These are phyloP conservation scores for Chrysopilus asiliformis DNA, from an alignment of 2,888 invertebrate genomes.

Conservation along the genomic window DNA sequence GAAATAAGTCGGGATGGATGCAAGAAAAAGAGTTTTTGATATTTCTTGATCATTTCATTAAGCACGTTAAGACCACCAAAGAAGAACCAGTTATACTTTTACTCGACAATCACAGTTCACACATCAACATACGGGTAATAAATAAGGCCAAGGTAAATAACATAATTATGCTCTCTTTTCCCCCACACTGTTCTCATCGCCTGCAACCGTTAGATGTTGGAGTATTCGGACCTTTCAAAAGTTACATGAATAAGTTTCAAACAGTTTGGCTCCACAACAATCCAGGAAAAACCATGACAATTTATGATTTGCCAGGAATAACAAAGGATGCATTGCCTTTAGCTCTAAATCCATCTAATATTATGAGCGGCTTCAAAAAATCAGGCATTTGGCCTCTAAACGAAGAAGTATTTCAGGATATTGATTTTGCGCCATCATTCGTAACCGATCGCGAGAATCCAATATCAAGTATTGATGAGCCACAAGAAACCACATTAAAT, in stretches of 20 bases:
- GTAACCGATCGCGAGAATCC: slow-evolving; percentile 2
- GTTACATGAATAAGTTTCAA: slow-evolving; percentile 17
- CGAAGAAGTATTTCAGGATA: background rate
- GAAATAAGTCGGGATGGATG: slow-evolving; percentile 20
- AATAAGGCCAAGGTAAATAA: slow-evolving; percentile 13
- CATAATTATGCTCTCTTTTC: slow-evolving; percentile 11
- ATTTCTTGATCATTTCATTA: slow-evolving; percentile 16
- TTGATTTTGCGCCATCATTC: slow-evolving; percentile 2
- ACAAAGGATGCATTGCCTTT: slow-evolving; percentile 1
- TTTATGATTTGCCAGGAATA: slow-evolving; percentile 22
- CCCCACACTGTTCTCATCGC: slow-evolving; percentile 11
- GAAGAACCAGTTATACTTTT: slow-evolving; percentile 9
- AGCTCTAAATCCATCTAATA: slow-evolving; percentile 7
- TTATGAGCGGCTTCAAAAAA: slow-evolving; percentile 7
- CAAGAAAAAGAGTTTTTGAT: slow-evolving; percentile 14
- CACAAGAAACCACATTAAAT: no score
- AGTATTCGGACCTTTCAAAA: slow-evolving; percentile 21
- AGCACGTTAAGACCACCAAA: slow-evolving; percentile 9
- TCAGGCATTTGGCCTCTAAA: slow-evolving; percentile 3
- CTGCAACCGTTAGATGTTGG: slow-evolving; percentile 19
- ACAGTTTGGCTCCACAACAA: slow-evolving; percentile 22
- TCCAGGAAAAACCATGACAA: slow-evolving; percentile 21
- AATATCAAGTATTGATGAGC: no score
- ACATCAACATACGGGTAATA: slow-evolving; percentile 11
- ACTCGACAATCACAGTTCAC: slow-evolving; percentile 16